A percentile compares a stretch with the other conserved stretches of the same genome.
phyloP scores from a whole-genome alignment of 2,113 vertebrate genomes.

The Podilymbus podiceps region DNA sequence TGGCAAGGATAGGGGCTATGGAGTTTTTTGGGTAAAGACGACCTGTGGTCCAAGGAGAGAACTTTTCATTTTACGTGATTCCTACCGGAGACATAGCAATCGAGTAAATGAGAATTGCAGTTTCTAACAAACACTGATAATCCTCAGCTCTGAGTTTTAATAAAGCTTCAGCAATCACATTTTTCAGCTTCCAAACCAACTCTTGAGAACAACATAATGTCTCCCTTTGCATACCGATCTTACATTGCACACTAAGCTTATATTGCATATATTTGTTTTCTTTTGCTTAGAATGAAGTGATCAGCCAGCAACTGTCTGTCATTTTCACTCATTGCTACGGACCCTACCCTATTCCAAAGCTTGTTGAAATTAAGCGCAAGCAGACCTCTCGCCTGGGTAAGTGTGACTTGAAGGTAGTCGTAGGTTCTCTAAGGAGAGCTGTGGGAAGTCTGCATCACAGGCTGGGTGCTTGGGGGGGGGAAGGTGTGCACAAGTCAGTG shows the following conservation, averaged over 20 bases:
- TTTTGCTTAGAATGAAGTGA: constrained; percentile 90
- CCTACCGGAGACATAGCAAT: not conserved
- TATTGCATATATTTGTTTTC: not conserved
- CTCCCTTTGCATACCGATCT: not conserved
- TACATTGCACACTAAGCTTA: not conserved
- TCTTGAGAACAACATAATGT: not conserved
- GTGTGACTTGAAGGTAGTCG: not conserved
- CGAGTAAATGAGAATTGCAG: not conserved
- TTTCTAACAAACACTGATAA: constrained; percentile 11
- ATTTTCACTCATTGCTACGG: constrained; percentile 98
- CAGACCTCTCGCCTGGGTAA: constrained; percentile 92
- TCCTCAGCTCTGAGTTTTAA: not conserved
- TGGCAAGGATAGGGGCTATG: not conserved
- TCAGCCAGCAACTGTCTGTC: constrained; percentile 93
- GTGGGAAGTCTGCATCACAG: not conserved
- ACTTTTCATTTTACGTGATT: not conserved
- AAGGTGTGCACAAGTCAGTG: not conserved
- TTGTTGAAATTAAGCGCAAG: constrained; percentile 94
- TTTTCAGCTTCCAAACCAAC: not conserved
- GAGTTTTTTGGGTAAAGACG: not conserved
- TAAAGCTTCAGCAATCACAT: not conserved
- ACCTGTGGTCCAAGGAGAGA: not conserved
- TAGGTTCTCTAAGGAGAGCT: not conserved
- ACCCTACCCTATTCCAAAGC: constrained; percentile 96
- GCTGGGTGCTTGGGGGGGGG: not conserved